Conservation (phyloP, 2,888 invertebrate species). For the Drosophila picticornis region DNA sequence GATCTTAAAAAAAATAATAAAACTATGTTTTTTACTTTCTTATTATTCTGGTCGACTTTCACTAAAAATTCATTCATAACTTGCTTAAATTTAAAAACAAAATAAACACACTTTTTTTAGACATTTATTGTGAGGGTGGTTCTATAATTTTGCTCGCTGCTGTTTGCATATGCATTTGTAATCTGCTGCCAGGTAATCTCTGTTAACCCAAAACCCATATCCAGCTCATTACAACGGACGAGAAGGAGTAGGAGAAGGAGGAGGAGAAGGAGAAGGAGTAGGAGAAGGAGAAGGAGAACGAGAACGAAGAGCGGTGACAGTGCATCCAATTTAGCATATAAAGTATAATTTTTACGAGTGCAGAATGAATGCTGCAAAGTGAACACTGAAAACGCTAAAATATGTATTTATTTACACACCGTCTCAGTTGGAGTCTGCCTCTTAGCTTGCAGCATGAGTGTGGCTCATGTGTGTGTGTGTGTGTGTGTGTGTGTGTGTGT, state of each 20-base stretch:
- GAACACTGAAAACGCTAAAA: slow-evolving; percentile 50
- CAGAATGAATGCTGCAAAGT: slow-evolving; percentile 25
- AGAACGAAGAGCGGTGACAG: slow-evolving; percentile 34
- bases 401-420: slow-evolving; percentile 39
- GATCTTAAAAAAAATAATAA: background rate
- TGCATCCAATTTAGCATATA: slow-evolving; percentile 53
- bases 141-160: background rate
- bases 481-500: slow-evolving; percentile 8
- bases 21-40: background rate
- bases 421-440: slow-evolving; percentile 25
- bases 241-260: slow-evolving; percentile 5
- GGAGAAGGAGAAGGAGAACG: background rate
- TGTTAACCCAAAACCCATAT: slow-evolving; percentile 12
- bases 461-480: background rate
- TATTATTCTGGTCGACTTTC: fast-evolving
- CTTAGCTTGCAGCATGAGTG: slow-evolving; percentile 2
- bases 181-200: slow-evolving; percentile 77
- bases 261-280: background rate
- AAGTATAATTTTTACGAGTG: slow-evolving; percentile 75
- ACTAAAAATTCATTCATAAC: background rate
- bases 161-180: slow-evolving; percentile 33
- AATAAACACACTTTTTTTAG: background rate
- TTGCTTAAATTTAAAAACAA: background rate
- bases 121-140: background rate
- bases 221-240: slow-evolving; percentile 57